Conservation (phyloP, 2,888 invertebrate species). For the Harpalus rubripes region DNA sequence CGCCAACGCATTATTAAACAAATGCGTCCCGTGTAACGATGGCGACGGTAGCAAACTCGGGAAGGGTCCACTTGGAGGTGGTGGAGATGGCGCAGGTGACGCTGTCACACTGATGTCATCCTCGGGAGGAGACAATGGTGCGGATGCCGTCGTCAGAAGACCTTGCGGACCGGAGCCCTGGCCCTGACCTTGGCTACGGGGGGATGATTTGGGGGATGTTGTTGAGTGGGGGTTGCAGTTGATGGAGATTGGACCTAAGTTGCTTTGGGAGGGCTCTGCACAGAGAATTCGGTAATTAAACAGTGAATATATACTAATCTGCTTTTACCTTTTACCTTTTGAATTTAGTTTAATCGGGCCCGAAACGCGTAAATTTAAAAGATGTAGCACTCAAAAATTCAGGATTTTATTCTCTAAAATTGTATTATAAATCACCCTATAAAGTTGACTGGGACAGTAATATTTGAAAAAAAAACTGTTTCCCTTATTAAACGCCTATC, state of each 20-base stretch:
- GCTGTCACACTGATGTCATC: conserved; percentile 84
- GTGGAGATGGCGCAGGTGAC: conserved; percentile 81
- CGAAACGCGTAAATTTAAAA: no score
- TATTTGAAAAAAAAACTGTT: no score
- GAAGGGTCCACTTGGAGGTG: conserved; percentile 74
- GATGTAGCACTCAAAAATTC: no score
- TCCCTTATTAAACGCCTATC: no score
- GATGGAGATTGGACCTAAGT: conserved; percentile 77
- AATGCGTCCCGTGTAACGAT: conserved; percentile 74
- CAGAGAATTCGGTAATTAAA: conserved; percentile 50
- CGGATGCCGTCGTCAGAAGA: conserved; percentile 77
- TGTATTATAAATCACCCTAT: no score
- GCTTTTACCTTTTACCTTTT: no score
- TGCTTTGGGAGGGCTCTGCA: conserved; percentile 76
- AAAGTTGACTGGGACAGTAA: no score
- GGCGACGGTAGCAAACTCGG: conserved; percentile 75
- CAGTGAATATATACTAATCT: neutral
- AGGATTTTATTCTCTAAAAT: no score
- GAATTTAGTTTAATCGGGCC: no score
- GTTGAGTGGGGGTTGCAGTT: conserved; percentile 83
- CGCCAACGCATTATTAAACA: conserved; percentile 81
- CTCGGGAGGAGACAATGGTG: conserved; percentile 80
- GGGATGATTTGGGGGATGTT: conserved; percentile 85
- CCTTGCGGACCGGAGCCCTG: conserved; percentile 68
- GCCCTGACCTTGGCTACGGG: conserved; percentile 73